A percentile compares a stretch with the other conserved stretches of the same genome.
Evolutionary conservation across 2,113 vertebrate genomes (phyloP).

Genomic region (Cromileptes altivelis): DNA sequence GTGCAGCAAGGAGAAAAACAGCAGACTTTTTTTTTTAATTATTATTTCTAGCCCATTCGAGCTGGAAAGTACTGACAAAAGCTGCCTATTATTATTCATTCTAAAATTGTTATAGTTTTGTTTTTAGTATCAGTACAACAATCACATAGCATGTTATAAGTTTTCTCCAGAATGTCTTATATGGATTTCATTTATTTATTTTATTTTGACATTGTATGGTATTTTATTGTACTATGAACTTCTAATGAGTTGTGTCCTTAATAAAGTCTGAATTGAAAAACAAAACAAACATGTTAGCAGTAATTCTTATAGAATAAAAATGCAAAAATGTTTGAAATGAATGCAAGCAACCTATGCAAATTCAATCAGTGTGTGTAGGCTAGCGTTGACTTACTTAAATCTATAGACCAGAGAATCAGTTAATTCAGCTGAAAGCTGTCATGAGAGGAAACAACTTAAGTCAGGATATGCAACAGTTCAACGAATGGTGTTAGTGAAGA

Average conservation of each 20-base stretch:
- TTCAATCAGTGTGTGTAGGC: not conserved
- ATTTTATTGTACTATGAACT: not conserved
- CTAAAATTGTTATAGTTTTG: not conserved
- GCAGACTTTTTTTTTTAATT: conserved; percentile 14
- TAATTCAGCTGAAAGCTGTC: not conserved
- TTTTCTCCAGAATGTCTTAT: no score
- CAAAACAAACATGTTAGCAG: no score
- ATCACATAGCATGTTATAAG: not conserved
- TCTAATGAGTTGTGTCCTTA: no score
- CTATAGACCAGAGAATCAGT: not conserved
- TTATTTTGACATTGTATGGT: not conserved
- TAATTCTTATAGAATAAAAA: not conserved
- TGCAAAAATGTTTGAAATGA: not conserved
- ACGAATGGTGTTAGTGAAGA: not conserved
- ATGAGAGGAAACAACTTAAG: not conserved
- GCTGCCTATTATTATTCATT: not conserved
- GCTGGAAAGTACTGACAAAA: not conserved
- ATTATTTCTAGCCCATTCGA: not conserved
- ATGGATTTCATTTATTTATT: no score
- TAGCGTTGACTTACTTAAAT: not conserved
- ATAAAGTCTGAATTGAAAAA: no score
- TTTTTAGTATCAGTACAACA: no score
- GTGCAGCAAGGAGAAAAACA: not conserved
- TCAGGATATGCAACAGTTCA: not conserved
- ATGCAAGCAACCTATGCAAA: not conserved